Evolutionary conservation across 2,797 vertebrate species (phyloP).

Genomic region (Sebastes vulpes): DNA sequence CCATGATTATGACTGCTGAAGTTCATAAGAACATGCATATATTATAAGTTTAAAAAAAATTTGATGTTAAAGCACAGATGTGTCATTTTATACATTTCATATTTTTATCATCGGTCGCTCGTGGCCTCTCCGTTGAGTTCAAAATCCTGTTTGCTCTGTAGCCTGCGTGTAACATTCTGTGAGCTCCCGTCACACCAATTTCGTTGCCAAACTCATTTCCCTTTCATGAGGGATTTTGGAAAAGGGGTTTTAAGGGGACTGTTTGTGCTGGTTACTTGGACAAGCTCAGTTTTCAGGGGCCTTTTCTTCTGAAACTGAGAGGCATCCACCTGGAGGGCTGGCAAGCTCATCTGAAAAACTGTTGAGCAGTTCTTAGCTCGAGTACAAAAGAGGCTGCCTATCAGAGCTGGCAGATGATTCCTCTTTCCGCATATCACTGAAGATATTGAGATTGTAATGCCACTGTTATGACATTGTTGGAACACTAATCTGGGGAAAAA

Average conservation of each 20-base stretch:
- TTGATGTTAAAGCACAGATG: not conserved
- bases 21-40: not conserved
- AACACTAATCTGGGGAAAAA: not conserved
- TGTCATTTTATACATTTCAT: slow-evolving; percentile 22
- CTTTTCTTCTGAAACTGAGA: slow-evolving; percentile 68
- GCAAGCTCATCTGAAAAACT: slow-evolving; percentile 54
- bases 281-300: slow-evolving; percentile 70
- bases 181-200: slow-evolving; percentile 73
- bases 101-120: slow-evolving; percentile 51
- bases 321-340: slow-evolving; percentile 70
- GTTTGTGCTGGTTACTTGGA: slow-evolving; percentile 78
- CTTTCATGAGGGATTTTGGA: slow-evolving; percentile 79
- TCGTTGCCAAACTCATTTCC: slow-evolving; percentile 80
- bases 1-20: not conserved
- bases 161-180: slow-evolving; percentile 78
- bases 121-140: slow-evolving; percentile 55
- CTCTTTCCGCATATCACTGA: slow-evolving; percentile 20
- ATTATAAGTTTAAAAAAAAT: not conserved
- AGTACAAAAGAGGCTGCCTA: slow-evolving; percentile 42
- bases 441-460: slow-evolving; percentile 32
- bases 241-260: slow-evolving; percentile 66
- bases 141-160: slow-evolving; percentile 76
- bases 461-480: slow-evolving; percentile 21
- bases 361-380: slow-evolving; percentile 43
- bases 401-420: slow-evolving; percentile 53